A percentile compares a stretch with the other conserved stretches of the same genome.
These are phyloP conservation scores for Caenorhabditis inopinata DNA, from an alignment of 1,140 invertebrate genomes.

Conservation along the genomic window DNA sequence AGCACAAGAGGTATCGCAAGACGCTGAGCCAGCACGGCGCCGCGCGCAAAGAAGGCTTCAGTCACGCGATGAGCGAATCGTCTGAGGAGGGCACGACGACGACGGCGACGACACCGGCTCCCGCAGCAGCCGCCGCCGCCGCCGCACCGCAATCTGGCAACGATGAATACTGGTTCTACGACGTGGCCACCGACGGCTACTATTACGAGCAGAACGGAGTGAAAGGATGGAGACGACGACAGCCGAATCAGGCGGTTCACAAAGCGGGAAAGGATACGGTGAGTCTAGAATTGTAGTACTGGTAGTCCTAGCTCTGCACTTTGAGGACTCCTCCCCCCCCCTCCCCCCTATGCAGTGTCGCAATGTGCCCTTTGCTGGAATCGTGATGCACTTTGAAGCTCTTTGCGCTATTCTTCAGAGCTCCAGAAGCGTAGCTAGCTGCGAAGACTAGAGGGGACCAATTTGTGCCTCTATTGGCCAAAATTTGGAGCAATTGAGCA, in stretches of 20 bases:
- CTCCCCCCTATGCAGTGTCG: no score
- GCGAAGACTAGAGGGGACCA: no score
- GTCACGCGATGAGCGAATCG: neutral
- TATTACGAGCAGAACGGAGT: slow-evolving; percentile 64
- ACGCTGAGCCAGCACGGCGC: neutral
- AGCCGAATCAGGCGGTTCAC: slow-evolving; percentile 40
- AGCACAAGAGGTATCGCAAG: neutral
- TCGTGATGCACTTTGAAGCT: no score
- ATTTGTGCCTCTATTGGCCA: no score
- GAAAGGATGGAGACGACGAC: slow-evolving; percentile 62
- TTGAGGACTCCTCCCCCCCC: neutral
- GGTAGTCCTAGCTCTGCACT: neutral
- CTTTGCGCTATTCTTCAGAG: no score
- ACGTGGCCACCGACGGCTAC: slow-evolving; percentile 57
- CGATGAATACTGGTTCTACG: slow-evolving; percentile 54
- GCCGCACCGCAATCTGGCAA: no score
- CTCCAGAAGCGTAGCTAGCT: no score
- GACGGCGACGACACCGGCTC: no score
- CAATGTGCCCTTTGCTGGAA: no score
- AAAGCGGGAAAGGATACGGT: slow-evolving; percentile 37
- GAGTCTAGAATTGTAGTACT: no score
- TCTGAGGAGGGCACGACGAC: neutral
- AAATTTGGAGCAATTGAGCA: no score
- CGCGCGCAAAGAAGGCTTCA: neutral
- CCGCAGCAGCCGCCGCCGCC: no score